Evolutionary conservation across 2,888 invertebrate species (phyloP).

Genomic region (Cyrtodaria siliqua): DNA sequence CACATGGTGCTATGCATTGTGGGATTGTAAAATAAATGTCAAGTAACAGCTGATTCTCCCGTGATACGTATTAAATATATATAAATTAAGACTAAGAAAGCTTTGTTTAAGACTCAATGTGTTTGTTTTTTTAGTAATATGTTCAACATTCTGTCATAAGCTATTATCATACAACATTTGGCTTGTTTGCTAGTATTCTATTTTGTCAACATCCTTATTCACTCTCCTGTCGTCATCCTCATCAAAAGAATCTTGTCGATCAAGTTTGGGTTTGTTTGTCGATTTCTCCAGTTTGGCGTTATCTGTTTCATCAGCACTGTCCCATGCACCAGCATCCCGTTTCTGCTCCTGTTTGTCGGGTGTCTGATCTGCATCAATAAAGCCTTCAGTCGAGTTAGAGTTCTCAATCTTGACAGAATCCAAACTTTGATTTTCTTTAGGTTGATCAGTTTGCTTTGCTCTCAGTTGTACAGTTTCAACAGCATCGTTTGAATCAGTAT

Average conservation of each 20-base stretch:
- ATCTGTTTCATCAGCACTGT: conserved; percentile 11
- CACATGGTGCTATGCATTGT: no score
- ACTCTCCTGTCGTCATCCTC: conserved; percentile 50
- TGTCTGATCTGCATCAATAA: neutral
- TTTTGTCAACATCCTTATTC: conserved; percentile 64
- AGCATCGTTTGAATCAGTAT: neutral
- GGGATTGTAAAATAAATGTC: no score
- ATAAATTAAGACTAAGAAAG: no score
- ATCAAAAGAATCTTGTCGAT: conserved; percentile 56
- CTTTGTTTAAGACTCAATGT: no score
- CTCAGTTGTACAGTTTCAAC: conserved; percentile 17
- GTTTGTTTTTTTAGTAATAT: no score
- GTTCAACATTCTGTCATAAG: no score
- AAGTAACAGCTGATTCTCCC: no score
- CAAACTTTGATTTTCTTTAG: neutral
- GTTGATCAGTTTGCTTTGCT: neutral
- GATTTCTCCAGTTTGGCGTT: conserved; percentile 14
- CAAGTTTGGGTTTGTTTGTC: conserved; percentile 7
- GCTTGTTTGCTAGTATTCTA: conserved; percentile 65
- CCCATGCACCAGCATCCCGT: conserved; percentile 1
- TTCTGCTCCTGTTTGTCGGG: conserved; percentile 5
- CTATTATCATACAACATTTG: no score
- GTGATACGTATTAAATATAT: no score
- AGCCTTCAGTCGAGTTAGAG: neutral
- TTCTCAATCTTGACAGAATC: neutral